Conservation (phyloP, 1,140 invertebrate species). For the Cheumatopsyche charites region DNA sequence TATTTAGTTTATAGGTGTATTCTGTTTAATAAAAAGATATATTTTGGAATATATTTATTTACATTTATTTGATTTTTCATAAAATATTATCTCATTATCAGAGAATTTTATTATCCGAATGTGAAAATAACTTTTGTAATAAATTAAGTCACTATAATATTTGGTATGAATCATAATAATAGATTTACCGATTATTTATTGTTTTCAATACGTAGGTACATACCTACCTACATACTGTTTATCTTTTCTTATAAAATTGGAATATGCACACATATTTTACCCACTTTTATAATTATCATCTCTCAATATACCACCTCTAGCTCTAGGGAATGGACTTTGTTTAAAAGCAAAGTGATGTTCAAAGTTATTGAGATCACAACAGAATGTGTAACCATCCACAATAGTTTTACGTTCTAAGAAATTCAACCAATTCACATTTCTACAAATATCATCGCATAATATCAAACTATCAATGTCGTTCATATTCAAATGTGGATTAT, state of each 20-base stretch:
- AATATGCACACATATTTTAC: neutral
- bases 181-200: too few relatives aligned
- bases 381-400: constrained; percentile 53
- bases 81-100: too few relatives aligned
- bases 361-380: constrained; percentile 52
- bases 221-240: too few relatives aligned
- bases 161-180: too few relatives aligned
- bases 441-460: constrained; percentile 52
- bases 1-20: too few relatives aligned
- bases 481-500: constrained; percentile 51
- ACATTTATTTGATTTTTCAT: too few relatives aligned
- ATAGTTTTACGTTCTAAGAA: constrained; percentile 49
- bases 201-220: too few relatives aligned
- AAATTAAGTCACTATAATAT: too few relatives aligned
- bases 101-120: too few relatives aligned
- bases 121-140: too few relatives aligned
- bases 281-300: constrained; percentile 36
- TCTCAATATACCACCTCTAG: constrained; percentile 43
- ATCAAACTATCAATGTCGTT: constrained; percentile 47
- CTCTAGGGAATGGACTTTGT: constrained; percentile 46
- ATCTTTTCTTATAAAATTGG: neutral
- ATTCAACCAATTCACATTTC: constrained; percentile 49
- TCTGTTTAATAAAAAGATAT: too few relatives aligned
- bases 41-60: too few relatives aligned
- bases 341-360: constrained; percentile 48